Evolutionary conservation across 2,888 invertebrate species (phyloP).

Genomic region (Nebria brevicollis): DNA sequence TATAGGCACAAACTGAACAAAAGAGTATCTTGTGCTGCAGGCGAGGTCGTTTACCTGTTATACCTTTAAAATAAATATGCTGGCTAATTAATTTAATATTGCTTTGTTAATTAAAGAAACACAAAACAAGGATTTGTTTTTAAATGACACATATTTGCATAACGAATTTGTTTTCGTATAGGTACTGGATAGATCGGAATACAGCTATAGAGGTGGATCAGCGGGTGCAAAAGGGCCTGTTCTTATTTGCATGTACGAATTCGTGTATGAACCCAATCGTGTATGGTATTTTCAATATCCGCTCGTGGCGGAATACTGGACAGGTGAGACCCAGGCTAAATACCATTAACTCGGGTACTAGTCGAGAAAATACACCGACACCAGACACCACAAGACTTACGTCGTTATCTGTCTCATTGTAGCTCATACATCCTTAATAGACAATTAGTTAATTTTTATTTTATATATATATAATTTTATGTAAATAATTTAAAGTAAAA

Average conservation of each 20-base stretch:
- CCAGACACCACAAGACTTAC: constrained; percentile 56
- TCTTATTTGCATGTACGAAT: constrained; percentile 95
- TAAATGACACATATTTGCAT: too few species aligned
- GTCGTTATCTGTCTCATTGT: constrained; percentile 24
- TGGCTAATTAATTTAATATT: too few species aligned
- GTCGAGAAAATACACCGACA: constrained; percentile 50
- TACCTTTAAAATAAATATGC: too few species aligned
- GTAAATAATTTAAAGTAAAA: too few species aligned
- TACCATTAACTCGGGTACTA: constrained; percentile 53
- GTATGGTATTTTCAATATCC: constrained; percentile 88
- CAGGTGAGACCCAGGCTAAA: constrained; percentile 62
- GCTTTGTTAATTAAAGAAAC: too few species aligned
- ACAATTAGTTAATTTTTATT: too few species aligned
- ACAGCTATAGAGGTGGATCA: constrained; percentile 77
- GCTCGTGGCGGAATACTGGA: constrained; percentile 62
- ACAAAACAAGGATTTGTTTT: too few species aligned
- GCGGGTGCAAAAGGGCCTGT: constrained; percentile 84
- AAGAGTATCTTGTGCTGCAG: too few species aligned
- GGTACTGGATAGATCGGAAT: constrained; percentile 84
- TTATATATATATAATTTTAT: too few species aligned
- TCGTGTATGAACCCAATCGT: constrained; percentile 97
- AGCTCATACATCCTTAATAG: background rate
- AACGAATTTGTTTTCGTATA: constrained; percentile 56
- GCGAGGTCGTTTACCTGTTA: too few species aligned
- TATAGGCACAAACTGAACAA: too few species aligned